A percentile compares a stretch with the other conserved stretches of the same genome.
phyloP scores from a whole-genome alignment of 2,113 vertebrate genomes.

The Pachycephala philippinensis region DNA sequence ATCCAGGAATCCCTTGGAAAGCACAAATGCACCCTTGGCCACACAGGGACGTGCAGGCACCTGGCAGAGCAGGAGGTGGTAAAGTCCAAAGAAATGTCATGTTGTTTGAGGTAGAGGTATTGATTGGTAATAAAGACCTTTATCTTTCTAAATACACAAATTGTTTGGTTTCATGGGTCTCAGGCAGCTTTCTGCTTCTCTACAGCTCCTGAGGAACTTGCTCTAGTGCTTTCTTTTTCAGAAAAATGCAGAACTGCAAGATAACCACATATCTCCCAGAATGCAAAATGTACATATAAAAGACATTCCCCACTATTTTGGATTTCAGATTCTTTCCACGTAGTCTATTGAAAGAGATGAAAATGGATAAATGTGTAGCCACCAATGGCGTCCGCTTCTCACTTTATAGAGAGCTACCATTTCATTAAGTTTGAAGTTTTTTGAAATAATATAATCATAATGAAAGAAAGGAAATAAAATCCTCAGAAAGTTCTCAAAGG shows the following conservation, averaged over 20 bases:
- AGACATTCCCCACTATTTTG: not conserved
- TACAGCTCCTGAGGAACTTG: not conserved
- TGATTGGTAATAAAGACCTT: not conserved
- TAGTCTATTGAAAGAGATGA: slow-evolving; percentile 65
- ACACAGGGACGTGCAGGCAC: not conserved
- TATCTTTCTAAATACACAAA: not conserved
- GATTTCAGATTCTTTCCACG: slow-evolving; percentile 52
- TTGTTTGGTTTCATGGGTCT: not conserved
- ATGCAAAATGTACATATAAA: slow-evolving; percentile 14
- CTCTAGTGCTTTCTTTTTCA: not conserved
- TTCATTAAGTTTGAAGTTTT: slow-evolving; percentile 69
- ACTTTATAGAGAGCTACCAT: slow-evolving; percentile 62
- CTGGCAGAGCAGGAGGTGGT: not conserved
- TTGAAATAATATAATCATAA: slow-evolving; percentile 71
- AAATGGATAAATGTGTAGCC: slow-evolving; percentile 68
- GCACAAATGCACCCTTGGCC: not conserved
- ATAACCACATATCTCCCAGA: not conserved
- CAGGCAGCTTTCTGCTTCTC: not conserved
- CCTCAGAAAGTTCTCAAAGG: slow-evolving; percentile 72
- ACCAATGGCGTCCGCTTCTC: slow-evolving; percentile 46
- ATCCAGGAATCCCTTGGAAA: not conserved
- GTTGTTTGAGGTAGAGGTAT: not conserved
- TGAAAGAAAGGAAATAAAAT: slow-evolving; percentile 77
- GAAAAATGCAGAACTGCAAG: not conserved
- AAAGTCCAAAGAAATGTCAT: not conserved